Conservation (phyloP, 1,140 invertebrate species). For the Cardiocondyla obscurior region DNA sequence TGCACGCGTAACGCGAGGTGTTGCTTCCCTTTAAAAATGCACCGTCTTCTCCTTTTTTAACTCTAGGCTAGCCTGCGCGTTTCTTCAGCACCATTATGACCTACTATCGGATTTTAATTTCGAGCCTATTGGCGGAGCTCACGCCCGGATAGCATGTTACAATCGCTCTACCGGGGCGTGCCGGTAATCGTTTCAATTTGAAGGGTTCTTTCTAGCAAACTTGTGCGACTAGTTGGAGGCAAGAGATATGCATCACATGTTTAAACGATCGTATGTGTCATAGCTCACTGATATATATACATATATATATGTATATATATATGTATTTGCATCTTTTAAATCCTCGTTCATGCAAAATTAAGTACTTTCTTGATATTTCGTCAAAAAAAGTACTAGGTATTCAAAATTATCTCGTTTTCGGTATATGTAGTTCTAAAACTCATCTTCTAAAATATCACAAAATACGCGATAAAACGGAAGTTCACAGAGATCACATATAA, state of each 20-base stretch:
- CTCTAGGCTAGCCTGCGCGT: neutral
- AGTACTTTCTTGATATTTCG: constrained; percentile 25
- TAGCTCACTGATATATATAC: constrained; percentile 53
- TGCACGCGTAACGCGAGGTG: constrained; percentile 37
- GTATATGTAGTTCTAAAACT: neutral
- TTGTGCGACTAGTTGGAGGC: constrained; percentile 35
- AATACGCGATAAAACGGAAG: constrained; percentile 4
- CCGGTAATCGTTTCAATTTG: constrained; percentile 11
- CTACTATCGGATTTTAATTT: constrained; percentile 28
- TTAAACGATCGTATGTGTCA: constrained; percentile 62
- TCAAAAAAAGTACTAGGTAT: constrained; percentile 46
- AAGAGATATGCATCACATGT: constrained; percentile 62
- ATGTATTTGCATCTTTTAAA: constrained; percentile 23
- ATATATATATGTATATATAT: constrained; percentile 42
- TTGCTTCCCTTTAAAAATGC: neutral
- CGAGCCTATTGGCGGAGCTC: constrained; percentile 9
- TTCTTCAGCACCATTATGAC: constrained; percentile 48
- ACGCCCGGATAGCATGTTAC: neutral
- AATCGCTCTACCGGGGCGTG: neutral
- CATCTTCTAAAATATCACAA: constrained; percentile 16
- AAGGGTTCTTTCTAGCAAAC: constrained; percentile 41
- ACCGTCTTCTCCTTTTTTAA: constrained; percentile 14
- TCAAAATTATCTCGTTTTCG: constrained; percentile 33
- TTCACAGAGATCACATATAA: constrained; percentile 25
- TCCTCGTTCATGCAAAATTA: constrained; percentile 34